Base-by-base conservation (phyloP, 2,888 invertebrate species). In the Agrilus biguttatus region DNA sequence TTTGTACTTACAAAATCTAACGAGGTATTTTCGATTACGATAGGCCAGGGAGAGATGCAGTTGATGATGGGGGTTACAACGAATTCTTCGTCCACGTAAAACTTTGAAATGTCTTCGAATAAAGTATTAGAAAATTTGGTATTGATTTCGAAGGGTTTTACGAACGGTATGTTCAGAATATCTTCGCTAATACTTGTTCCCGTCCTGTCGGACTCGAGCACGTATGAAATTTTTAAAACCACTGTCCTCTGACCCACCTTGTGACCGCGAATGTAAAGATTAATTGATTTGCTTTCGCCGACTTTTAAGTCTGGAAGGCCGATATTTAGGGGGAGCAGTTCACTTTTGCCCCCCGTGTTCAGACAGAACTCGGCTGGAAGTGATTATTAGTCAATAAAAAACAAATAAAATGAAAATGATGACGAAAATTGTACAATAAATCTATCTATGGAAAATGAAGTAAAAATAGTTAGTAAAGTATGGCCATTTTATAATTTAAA, bases 41-140 rank as follows among this genome's bases (percentile, higher is more conserved):
- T 71, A 41, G 80, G 76, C 78, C 80, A 82, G 2, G 81, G 81
- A 45, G 83, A 81, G 40, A 74, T 61, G 51, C 79, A 80, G 51
- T 72, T 75, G 39, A 83, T 72, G 53, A 77, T 73, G 38, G 80
- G 79, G 76, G 80, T 78, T 14, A 80, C 69, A 51, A 79, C 71
- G 55, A 82, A 77, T 4, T 78, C 72, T 59, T 83, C 82, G 52
- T 74, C 73, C 28, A 77, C 71, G 61, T 78, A 81, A 52, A 79
- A 77, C 57, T 77, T 80, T 3, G 72, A 66, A 46, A 80, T 67
- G 17, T 76, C 71, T 57, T 77, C 77, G 55, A 82, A 80, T 49
- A 76, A 70, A 58, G 73, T 70, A 6, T 80, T 74, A 47, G 77
- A 71, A 67, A 77, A 83, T 57, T 74, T 74, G 8, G 79, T 77